Evolutionary conservation across 2,113 vertebrate genomes (phyloP), one percentile per base, ranked within the genome.

Genomic region (Neotoma lepida): DNA sequence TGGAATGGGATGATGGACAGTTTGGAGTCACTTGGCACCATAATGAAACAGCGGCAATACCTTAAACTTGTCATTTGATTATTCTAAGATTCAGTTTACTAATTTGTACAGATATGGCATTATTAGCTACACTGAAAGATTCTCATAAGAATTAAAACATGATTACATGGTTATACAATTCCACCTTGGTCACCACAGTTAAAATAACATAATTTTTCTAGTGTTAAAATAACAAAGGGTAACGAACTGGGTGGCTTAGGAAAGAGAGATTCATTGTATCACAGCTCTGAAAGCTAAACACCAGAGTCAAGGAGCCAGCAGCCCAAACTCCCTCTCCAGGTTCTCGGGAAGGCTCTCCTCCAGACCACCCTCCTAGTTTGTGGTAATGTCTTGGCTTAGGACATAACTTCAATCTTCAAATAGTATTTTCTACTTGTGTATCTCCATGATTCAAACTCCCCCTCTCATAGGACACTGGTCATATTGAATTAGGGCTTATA

Each of bases 21-120:
- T 77, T 70, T 88, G 35, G 44, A 24, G 20, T 81, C 68, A 86
- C 24, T 70, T 70, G 49, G n/a, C 64, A 71, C 56, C 86, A 68
- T 33, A 28, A 86, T 68, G 33, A 92, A 97, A 88, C 44, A 90
- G 35, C 13, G 49, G 22, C 56, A 8, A 90, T n/a, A 63, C 30
- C 33, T 80, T 73, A 66, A 94, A 87, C 20, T 87, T 96, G 17
- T 90, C 66, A 41, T 80, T 94, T 94, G 66, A 91, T 93, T 84
- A 91, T 78, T 94, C 24, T 91, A n/a, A 84, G 85, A 30, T 41
- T 92, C 58, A 46, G 64, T 94, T 90, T 92, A 26, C 81, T 76
- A 88, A 80, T 64, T 77, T 87, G 87, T 66, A 86, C 51, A 82
- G 66, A 63, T 22, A 94, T 77, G 77, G 12, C 39, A 86, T 33